A percentile compares a stretch with the other conserved stretches of the same genome.
These are phyloP conservation scores for Meloe dianella DNA, from an alignment of 2,888 invertebrate genomes.

Conservation along the genomic window DNA sequence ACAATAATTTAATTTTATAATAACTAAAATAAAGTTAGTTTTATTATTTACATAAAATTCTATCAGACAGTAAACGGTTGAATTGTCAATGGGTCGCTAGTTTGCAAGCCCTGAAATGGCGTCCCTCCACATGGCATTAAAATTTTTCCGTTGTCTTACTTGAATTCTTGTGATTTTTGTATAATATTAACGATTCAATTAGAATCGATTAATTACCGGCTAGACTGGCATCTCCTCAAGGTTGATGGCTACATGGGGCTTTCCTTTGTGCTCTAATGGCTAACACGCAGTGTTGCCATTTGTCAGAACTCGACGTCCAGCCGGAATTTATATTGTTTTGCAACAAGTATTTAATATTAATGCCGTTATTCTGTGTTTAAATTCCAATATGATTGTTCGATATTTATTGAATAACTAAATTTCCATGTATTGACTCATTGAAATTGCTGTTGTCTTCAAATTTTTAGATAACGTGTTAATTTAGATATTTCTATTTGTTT, in stretches of 20 bases:
- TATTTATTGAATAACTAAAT: background rate
- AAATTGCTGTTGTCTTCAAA: background rate
- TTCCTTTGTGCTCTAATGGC: constrained; percentile 27
- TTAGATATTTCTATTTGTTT: constrained; percentile 44
- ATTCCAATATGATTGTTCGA: background rate
- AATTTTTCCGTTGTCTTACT: constrained; percentile 28
- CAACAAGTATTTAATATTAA: constrained; percentile 14
- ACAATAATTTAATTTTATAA: background rate
- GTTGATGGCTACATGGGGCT: constrained; percentile 16
- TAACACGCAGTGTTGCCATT: constrained; percentile 43
- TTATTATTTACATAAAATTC: constrained; percentile 16
- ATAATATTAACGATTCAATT: background rate
- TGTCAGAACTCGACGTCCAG: constrained; percentile 26
- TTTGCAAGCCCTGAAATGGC: constrained; percentile 75
- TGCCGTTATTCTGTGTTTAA: background rate
- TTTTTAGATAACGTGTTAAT: background rate
- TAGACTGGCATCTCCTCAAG: background rate
- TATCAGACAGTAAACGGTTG: constrained; percentile 38
- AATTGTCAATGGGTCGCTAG: constrained; percentile 66
- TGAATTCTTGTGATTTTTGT: background rate
- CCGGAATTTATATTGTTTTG: constrained; percentile 25
- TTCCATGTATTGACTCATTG: background rate
- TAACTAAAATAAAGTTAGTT: constrained; percentile 2
- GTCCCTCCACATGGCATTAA: constrained; percentile 73
- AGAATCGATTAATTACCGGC: constrained; percentile 8